Conservation (phyloP, 2,888 invertebrate species). For the Trissoscelio sp. region DNA sequence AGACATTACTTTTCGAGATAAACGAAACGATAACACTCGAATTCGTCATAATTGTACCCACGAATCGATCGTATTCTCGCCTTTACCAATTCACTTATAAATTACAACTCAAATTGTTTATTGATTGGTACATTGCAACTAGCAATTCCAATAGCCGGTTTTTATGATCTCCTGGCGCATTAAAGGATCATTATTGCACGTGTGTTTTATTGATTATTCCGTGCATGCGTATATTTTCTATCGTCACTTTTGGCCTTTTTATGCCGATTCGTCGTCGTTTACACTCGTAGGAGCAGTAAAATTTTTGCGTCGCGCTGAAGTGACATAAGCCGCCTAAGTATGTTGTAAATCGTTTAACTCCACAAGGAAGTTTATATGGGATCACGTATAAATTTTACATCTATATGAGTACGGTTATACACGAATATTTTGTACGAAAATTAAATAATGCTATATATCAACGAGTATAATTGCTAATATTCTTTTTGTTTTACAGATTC, state of each 20-base stretch:
- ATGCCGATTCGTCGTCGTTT: background rate
- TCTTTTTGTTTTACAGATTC: constrained; percentile 82
- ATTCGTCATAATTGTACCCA: background rate
- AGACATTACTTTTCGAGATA: background rate
- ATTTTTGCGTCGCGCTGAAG: background rate
- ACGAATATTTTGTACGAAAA: constrained; percentile 9
- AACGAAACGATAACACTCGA: background rate
- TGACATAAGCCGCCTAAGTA: constrained; percentile 25
- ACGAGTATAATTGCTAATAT: background rate
- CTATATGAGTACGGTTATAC: background rate
- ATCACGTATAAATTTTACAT: constrained; percentile 27
- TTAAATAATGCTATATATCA: constrained; percentile 5
- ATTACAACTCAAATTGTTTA: background rate
- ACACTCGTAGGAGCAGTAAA: constrained; percentile 3
- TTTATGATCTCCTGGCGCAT: background rate
- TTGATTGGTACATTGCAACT: background rate
- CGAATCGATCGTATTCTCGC: background rate
- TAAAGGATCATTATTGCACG: constrained; percentile 18
- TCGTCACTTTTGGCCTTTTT: constrained; percentile 1
- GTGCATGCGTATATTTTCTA: background rate
- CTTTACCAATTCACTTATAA: background rate
- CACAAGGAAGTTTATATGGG: constrained; percentile 9
- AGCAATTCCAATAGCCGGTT: background rate
- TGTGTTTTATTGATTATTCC: constrained; percentile 7
- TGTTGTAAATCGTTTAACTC: constrained; percentile 34